Percentiles rank a stretch among this genome's conserved stretches.
Conservation (phyloP, 1,140 invertebrate genomes). For the Parapsyche elsis region DNA sequence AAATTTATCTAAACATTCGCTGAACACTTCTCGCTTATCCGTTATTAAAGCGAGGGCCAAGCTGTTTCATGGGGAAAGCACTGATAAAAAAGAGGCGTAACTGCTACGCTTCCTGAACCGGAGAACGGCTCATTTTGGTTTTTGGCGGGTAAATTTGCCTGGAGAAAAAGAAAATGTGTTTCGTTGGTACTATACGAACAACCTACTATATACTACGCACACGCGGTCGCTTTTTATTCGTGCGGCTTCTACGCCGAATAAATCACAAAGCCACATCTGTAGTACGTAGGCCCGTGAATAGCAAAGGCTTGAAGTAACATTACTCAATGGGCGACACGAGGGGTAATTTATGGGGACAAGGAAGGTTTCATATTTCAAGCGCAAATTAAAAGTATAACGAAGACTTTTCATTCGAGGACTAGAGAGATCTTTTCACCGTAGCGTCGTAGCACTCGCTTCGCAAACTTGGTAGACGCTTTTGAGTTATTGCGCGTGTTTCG, state of each 20-base stretch:
- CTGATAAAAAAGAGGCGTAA: constrained; percentile 16
- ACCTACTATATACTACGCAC: neutral
- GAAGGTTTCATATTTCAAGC: constrained; percentile 35
- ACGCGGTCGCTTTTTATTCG: constrained; percentile 37
- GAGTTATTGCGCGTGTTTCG: neutral
- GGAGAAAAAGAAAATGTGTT: neutral
- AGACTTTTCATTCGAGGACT: constrained; percentile 3
- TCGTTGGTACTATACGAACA: neutral
- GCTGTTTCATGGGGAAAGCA: neutral
- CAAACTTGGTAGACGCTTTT: neutral
- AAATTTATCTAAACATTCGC: constrained; percentile 22
- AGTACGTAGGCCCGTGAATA: neutral
- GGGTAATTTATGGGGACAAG: constrained; percentile 34
- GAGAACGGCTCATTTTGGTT: neutral
- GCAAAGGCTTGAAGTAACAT: constrained; percentile 40
- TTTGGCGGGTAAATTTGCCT: constrained; percentile 3
- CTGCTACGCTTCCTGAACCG: neutral
- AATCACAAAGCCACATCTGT: constrained; percentile 43
- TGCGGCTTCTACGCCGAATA: constrained; percentile 28
- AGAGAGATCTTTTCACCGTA: too few species aligned
- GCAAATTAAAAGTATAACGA: constrained; percentile 37
- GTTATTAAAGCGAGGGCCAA: constrained; percentile 19
- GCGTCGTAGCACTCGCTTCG: too few species aligned
- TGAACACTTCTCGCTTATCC: constrained; percentile 21
- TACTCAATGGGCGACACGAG: constrained; percentile 35